Evolutionary conservation across 92 coral and sea anemone species (phyloP).

Genomic region (Heliopora coerulea): DNA sequence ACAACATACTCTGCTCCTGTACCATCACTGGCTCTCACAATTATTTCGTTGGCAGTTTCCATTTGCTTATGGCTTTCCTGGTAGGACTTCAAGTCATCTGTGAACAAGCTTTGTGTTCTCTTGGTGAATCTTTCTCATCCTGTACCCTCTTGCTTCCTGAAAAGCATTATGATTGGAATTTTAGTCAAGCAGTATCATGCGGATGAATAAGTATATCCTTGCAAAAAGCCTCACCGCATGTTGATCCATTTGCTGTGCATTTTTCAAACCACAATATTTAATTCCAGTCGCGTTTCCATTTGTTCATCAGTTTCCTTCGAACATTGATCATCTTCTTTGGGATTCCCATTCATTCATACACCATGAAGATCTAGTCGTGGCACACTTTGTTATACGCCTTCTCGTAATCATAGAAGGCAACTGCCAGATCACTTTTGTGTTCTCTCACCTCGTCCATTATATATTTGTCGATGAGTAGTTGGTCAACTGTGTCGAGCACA

Average conservation of each 20-base stretch:
- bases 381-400: constrained; percentile 45
- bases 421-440: constrained; percentile 43
- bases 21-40: constrained; percentile 11
- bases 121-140: constrained; percentile 39
- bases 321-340: constrained; percentile 38
- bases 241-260: constrained; percentile 30
- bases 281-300: constrained; percentile 31
- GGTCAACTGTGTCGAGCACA: constrained; percentile 55
- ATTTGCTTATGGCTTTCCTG: constrained; percentile 28
- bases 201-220: constrained; percentile 34
- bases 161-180: constrained; percentile 40
- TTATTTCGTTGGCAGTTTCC: no score
- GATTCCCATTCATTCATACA: no score
- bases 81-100: constrained; percentile 37
- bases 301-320: constrained; percentile 27
- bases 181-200: constrained; percentile 44
- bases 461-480: constrained; percentile 48
- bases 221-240: constrained; percentile 31
- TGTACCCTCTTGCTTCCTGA: constrained; percentile 34
- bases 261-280: constrained; percentile 3
- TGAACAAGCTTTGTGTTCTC: constrained; percentile 42
- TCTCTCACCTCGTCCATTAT: constrained; percentile 47
- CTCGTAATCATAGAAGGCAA: constrained; percentile 52
- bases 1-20: constrained; percentile 52
- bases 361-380: constrained; percentile 7